These are phyloP conservation scores for Artemia sp. DNA, from an alignment of 2,888 invertebrate species.

Conservation along the genomic window DNA sequence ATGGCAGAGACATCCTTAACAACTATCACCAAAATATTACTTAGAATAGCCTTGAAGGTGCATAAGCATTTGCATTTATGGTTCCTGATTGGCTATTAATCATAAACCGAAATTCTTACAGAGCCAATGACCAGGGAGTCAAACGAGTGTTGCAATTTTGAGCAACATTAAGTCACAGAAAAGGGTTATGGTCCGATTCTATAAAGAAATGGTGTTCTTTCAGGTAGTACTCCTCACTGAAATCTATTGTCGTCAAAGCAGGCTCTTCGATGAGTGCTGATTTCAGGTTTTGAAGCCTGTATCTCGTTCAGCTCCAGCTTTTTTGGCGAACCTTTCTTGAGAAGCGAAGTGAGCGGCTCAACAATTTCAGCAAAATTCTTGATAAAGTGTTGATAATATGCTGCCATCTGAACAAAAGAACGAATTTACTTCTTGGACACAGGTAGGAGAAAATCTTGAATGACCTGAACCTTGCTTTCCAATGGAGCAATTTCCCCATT, in stretches of 20 bases:
- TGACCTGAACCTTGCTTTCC: not conserved
- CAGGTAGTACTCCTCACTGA: conserved; percentile 21
- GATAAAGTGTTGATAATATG: conserved; percentile 20
- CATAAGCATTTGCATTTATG: too few species aligned
- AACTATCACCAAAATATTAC: too few species aligned
- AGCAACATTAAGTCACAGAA: conserved; percentile 20
- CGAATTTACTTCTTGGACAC: not conserved
- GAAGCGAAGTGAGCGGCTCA: conserved; percentile 15
- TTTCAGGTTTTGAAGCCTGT: conserved; percentile 25
- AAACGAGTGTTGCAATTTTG: conserved; percentile 20
- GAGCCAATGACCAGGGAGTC: conserved; percentile 18
- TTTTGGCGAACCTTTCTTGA: conserved; percentile 3
- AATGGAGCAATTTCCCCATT: conserved; percentile 11
- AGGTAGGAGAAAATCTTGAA: conserved; percentile 17
- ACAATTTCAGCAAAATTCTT: conserved; percentile 14
- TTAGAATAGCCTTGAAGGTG: too few species aligned
- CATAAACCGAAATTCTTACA: too few species aligned
- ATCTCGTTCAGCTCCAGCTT: not conserved
- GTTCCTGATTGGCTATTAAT: too few species aligned
- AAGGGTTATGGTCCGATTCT: not conserved
- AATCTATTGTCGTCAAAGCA: conserved; percentile 27
- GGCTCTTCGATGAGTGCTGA: conserved; percentile 26
- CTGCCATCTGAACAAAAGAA: conserved; percentile 8
- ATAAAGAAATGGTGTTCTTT: conserved; percentile 20
- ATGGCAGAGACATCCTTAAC: too few species aligned